phyloP scores from a whole-genome alignment of 30 jellyfish, hydroid and myxozoan species.

The Morbakka virulenta region DNA sequence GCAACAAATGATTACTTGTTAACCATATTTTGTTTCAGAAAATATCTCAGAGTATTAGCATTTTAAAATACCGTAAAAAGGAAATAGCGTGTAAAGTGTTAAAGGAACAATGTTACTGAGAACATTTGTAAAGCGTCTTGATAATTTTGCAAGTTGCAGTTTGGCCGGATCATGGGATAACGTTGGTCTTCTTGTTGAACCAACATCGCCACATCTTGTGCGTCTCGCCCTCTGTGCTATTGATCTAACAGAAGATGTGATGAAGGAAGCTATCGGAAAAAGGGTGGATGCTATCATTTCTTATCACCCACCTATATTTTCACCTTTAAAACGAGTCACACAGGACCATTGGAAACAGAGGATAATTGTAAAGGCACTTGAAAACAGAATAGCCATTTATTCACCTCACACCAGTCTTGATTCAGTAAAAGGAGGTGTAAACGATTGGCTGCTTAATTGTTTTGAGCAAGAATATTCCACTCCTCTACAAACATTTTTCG shows the following conservation, averaged over 20 bases:
- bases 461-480: slow-evolving; percentile 49
- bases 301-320: slow-evolving; percentile 96
- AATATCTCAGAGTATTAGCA: too few species aligned
- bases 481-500: background rate
- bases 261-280: slow-evolving; percentile 64
- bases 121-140: slow-evolving; percentile 63
- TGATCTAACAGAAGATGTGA: slow-evolving; percentile 86
- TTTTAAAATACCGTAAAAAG: too few species aligned
- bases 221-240: slow-evolving; percentile 67
- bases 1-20: too few species aligned
- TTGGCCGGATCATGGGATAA: slow-evolving; percentile 99
- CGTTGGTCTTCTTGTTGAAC: slow-evolving; percentile 95
- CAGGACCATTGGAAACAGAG: slow-evolving; percentile 86
- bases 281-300: slow-evolving; percentile 71
- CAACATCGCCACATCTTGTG: slow-evolving; percentile 67
- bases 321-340: slow-evolving; percentile 59
- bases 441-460: slow-evolving; percentile 86
- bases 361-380: slow-evolving; percentile 59
- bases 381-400: slow-evolving; percentile 85
- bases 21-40: too few species aligned
- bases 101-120: slow-evolving; percentile 43
- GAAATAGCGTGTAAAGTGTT: too few species aligned
- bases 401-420: slow-evolving; percentile 95
- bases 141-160: slow-evolving; percentile 49
- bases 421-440: slow-evolving; percentile 90